Conservation (phyloP, 2,113 vertebrate genomes). For the Pipa parva region DNA sequence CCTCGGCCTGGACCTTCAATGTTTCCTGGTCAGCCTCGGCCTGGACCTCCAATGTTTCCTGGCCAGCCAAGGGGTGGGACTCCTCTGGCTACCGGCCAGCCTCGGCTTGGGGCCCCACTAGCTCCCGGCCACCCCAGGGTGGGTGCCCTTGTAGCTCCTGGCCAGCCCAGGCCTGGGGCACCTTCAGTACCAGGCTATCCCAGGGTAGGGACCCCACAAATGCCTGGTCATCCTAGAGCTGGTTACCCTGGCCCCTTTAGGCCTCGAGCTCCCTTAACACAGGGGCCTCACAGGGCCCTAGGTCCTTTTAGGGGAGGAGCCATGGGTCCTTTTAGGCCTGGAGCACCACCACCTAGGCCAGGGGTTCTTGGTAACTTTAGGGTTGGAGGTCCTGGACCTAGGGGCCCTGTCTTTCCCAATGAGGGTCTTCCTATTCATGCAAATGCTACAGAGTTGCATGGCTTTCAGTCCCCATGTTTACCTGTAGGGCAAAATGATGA, state of each 20-base stretch:
- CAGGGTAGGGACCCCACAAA: neutral
- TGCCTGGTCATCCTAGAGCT: neutral
- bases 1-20: too few species aligned
- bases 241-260: neutral
- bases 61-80: neutral
- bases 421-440: neutral
- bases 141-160: neutral
- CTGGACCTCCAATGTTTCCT: neutral
- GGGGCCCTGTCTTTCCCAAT: neutral
- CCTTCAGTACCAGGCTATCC: neutral
- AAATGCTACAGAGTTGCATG: neutral
- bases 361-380: neutral
- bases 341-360: neutral
- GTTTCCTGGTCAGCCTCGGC: too few species aligned
- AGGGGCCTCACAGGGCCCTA: neutral
- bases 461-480: neutral
- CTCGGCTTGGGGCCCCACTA: neutral
- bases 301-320: slow-evolving; percentile 7
- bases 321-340: neutral
- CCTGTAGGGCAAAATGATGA: neutral
- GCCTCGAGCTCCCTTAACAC: neutral
- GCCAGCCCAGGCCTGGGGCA: neutral
- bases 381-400: neutral
- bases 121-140: neutral
- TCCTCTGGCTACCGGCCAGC: neutral